Conservation (phyloP, 1,140 invertebrate species). For the Panulirus ornatus region DNA sequence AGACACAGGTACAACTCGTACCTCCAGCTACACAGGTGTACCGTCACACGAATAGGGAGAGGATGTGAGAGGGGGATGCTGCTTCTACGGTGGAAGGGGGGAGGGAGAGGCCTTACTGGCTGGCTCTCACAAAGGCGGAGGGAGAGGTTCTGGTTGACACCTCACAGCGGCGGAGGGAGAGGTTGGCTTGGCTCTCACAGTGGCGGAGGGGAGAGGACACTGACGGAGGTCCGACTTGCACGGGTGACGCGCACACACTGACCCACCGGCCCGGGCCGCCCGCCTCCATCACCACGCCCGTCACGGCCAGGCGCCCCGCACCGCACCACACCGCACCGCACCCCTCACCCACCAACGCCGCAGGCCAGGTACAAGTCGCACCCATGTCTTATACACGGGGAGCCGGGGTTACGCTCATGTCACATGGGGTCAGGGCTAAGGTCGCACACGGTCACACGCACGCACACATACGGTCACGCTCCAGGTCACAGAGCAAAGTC, state of each 20-base stretch:
- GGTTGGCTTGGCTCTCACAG: background rate
- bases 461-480: no score
- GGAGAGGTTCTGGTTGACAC: background rate
- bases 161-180: background rate
- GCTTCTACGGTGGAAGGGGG: background rate
- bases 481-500: no score
- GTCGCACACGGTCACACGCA: no score
- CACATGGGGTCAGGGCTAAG: no score
- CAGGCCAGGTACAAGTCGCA: no score
- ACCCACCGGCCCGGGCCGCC: background rate
- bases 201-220: background rate
- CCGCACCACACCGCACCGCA: background rate
- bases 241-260: constrained; percentile 20
- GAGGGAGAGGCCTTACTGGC: background rate
- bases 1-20: background rate
- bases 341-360: no score
- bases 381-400: no score
- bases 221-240: background rate
- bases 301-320: background rate
- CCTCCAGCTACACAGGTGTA: background rate
- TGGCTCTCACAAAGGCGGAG: background rate
- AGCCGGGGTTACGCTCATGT: no score
- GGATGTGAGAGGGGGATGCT: background rate
- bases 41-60: background rate
- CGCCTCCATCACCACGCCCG: background rate